Base-by-base conservation (phyloP, 2,797 vertebrate species). In the Chiloscyllium punctatum region DNA sequence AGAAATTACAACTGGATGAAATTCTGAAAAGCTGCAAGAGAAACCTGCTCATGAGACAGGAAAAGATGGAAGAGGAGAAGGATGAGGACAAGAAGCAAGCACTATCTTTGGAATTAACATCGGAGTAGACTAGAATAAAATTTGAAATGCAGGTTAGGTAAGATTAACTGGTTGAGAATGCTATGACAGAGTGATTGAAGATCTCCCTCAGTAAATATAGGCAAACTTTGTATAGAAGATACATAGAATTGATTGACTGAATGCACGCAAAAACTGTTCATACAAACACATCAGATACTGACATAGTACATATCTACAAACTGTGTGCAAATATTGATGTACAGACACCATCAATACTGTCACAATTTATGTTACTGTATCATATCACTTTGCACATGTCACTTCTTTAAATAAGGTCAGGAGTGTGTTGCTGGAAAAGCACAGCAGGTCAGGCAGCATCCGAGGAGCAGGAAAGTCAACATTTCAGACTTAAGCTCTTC, bases 11-110 rank as follows among this genome's bases (percentile, higher is more conserved):
- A 42, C 96, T 96, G 92, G 66, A 96, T 69, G 97, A 97, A 96
- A 98, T 98, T 96, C 57, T 62, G 4, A 97, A 97, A 82, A 96
- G 96, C 95, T 98, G 98, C 84, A 92, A 95, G 1, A 71, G 96
- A 53, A 98, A 98, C 7, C 96, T 96, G 69, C 53, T 71, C 21
- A 2, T 16, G 42, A 94, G 42, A 16, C 69, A 48, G 72, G 27
- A 69, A 33, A 51, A 74, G 42, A 69, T 33, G 42, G 94, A 74
- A 53, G n/a, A 51, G 42, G 37, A 18, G 71, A 72, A 53, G 94
- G 15, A 21, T 25, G 94, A 94, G 94, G 71, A 4, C 0, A 53
- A 23, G 13, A 30, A 33, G 27, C 72, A 3, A 27, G 69, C 7
- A 51, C 15, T 5, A 9, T n/a, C 90, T 68, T 92, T 68, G 62